Conservation (phyloP, 2,888 invertebrate genomes). For the Furcula furcula region DNA sequence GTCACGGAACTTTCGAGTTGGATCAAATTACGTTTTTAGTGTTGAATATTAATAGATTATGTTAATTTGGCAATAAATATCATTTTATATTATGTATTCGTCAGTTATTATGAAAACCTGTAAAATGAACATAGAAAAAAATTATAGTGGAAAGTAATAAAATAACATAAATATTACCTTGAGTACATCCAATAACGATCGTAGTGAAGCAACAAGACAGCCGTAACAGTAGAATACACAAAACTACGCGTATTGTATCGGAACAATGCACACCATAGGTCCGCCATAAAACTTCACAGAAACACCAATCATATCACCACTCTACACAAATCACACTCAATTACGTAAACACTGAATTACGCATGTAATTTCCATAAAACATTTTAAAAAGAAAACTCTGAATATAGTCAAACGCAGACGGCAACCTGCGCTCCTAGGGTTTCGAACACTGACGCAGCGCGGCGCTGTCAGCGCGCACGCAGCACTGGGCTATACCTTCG, state of each 20-base stretch:
- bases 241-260: slow-evolving; percentile 8
- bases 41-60: too few relatives aligned
- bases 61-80: too few relatives aligned
- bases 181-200: slow-evolving; percentile 27
- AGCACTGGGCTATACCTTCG: slow-evolving; percentile 18
- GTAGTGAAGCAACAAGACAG: slow-evolving; percentile 13
- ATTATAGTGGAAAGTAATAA: too few relatives aligned
- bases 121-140: too few relatives aligned
- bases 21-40: too few relatives aligned
- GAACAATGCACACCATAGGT: background rate
- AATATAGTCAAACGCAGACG: too few relatives aligned
- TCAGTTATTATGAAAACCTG: too few relatives aligned
- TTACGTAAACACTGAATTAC: background rate
- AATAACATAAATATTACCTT: slow-evolving; percentile 15
- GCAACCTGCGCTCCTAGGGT: slow-evolving; percentile 26
- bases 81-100: too few relatives aligned
- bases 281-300: slow-evolving; percentile 5
- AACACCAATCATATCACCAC: slow-evolving; percentile 11
- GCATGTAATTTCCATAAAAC: background rate
- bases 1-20: too few relatives aligned
- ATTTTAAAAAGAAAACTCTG: slow-evolving; percentile 1
- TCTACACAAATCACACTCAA: slow-evolving; percentile 4
- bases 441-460: slow-evolving; percentile 45
- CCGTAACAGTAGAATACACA: slow-evolving; percentile 10
- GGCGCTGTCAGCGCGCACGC: slow-evolving; percentile 35